Base-by-base conservation (phyloP, 2,113 vertebrate species). In the Pachypanchax playfairii region DNA sequence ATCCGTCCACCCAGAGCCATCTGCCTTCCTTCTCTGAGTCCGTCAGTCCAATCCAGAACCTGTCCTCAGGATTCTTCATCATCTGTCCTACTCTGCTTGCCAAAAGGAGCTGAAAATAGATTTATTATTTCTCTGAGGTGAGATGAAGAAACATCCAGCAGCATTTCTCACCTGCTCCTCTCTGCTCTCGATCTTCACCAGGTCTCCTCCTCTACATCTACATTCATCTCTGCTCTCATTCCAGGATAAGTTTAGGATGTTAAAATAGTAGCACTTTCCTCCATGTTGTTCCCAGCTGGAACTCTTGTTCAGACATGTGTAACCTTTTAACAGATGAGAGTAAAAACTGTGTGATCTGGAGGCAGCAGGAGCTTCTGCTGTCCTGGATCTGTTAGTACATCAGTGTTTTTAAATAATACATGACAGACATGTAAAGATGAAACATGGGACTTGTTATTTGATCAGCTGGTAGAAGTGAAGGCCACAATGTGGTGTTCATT, bases 1-100 rank as follows among this genome's bases (percentile, higher is more conserved):
- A 33, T 33, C 31, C 31, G 31, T 33, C 31, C 3, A 33, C 31
- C 31, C 31, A 33, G 7, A 11, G 7, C 9, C 31, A 33, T 2
- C 9, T 33, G 31, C 31, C 31, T 33, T 33, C 31, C 11, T 33
- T 10, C 31, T 33, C 31, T 33, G 31, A 33, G 31, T 33, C 31
- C 31, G 31, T 33, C 31, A 33, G 31, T 33, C 31, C 31, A 10
- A 33, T 33, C 31, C 31, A 33, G 31, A 33, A 11, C 31, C 7
- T 11, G 31, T 33, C 7, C 9, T 11, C 9, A 21, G 12, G 0
- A 0, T 0, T 1, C 0, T 0, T 0, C 0, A 53, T 35, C 42
- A 31, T 15, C 0, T 0, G 0, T 6, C 1, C 47, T 0, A 43
- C 0, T 33, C 0, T 0, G 0, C 0, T 0, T 3, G 2, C 7